phyloP scores from a whole-genome alignment of 2,888 invertebrate species.

The Acanthacorydalis orientalis region DNA sequence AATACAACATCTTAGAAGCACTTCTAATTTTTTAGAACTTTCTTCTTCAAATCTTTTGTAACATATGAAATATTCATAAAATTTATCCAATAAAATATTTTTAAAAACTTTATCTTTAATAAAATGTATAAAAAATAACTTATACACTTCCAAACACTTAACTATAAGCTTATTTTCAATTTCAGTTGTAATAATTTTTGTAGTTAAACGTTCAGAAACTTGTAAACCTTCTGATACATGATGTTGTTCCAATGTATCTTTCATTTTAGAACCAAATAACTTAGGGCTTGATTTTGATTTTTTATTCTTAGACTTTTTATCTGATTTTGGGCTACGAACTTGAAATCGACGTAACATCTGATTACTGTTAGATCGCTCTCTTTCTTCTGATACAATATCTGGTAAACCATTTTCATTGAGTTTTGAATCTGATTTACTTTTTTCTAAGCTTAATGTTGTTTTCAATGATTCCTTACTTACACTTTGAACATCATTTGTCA shows the following conservation, averaged over 20 bases:
- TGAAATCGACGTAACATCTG: constrained; percentile 23
- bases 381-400: constrained; percentile 25
- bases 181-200: constrained; percentile 12
- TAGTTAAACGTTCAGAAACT: background rate
- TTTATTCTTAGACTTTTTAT: constrained; percentile 40
- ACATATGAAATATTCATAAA: constrained; percentile 27
- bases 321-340: constrained; percentile 30
- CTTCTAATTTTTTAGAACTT: constrained; percentile 27
- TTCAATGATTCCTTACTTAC: constrained; percentile 8
- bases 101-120: constrained; percentile 29
- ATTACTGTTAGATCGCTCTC: constrained; percentile 26
- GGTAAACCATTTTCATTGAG: constrained; percentile 29
- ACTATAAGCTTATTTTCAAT: constrained; percentile 25
- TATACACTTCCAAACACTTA: constrained; percentile 23
- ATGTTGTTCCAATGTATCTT: constrained; percentile 12
- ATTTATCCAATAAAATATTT: constrained; percentile 21
- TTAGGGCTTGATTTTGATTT: constrained; percentile 39
- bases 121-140: constrained; percentile 22
- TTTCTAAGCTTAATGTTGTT: constrained; percentile 31
- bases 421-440: constrained; percentile 50
- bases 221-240: background rate
- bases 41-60: constrained; percentile 29
- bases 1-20: constrained; percentile 21
- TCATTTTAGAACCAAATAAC: constrained; percentile 33
- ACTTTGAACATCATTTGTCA: background rate